Conservation (phyloP, 2,113 vertebrate species). For the Suncus etruscus region DNA sequence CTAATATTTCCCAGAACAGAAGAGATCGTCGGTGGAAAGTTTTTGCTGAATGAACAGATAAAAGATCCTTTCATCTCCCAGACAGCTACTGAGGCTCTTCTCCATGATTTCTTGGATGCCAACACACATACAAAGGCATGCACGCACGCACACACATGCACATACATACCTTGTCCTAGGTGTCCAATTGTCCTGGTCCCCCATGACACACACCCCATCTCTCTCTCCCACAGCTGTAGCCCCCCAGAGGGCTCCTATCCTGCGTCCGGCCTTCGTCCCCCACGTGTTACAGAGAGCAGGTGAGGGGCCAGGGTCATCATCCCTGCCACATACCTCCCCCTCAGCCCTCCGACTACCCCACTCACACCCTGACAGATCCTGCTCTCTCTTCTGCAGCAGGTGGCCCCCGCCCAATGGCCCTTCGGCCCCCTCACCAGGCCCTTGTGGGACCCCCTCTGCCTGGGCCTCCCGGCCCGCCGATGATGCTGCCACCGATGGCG, state of each 20-base stretch:
- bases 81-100: slow-evolving; percentile 41
- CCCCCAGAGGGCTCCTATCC: slow-evolving; percentile 91
- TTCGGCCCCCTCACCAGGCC: slow-evolving; percentile 84
- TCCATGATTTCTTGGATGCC: slow-evolving; percentile 58
- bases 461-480: slow-evolving; percentile 92
- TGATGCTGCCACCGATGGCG: slow-evolving; percentile 91
- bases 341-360: slow-evolving; percentile 18
- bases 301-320: slow-evolving; percentile 81
- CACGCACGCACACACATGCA: neutral
- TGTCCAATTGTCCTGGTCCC: slow-evolving; percentile 33
- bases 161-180: slow-evolving; percentile 26
- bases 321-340: slow-evolving; percentile 30
- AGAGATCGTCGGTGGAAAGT: neutral
- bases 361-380: slow-evolving; percentile 80
- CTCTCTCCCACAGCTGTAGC: slow-evolving; percentile 86
- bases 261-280: slow-evolving; percentile 94
- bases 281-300: slow-evolving; percentile 94
- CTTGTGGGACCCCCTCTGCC: slow-evolving; percentile 92
- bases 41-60: slow-evolving; percentile 31
- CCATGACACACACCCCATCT: slow-evolving; percentile 77
- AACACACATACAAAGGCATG: neutral
- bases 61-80: neutral
- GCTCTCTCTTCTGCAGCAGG: slow-evolving; percentile 79
- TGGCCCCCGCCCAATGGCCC: slow-evolving; percentile 87
- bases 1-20: neutral